Evolutionary conservation across 2,113 vertebrate genomes (phyloP), one percentile per base, ranked within the genome.

Genomic region (Deroptyus accipitrinus): DNA sequence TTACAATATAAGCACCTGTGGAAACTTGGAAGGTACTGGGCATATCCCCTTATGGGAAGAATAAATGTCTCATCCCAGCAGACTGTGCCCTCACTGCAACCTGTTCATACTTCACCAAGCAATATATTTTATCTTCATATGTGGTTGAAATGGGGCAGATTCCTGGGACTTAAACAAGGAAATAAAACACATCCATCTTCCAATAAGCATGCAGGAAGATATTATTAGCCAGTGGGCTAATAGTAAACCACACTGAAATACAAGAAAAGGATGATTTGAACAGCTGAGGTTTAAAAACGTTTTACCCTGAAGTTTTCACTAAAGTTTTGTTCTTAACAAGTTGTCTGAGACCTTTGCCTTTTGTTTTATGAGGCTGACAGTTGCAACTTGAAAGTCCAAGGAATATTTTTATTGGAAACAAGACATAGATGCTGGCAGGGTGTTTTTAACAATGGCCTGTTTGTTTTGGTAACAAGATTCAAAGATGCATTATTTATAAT

Each of bases 151-250:
- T 94, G 97, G 92, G 97, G 95, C 96, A 97, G 97, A 98, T 97
- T 97, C 96, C 93, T 95, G 85, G 81, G 97, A 98, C 95, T 98
- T 98, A 98, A 98, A 97, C 94, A 89, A 95, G 94, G 91, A 98
- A 97, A 96, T 97, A 97, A 97, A 98, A 94, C 92, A 96, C 98
- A 98, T 98, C 97, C 96, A 97, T 98, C 98, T 98, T 98, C 94
- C 93, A 87, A 96, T 97, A 97, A 98, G 96, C 92, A 96, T 20
- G 27, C 75, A 95, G 86, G 79, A 96, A 96, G 96, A 95, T 97
- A 97, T 97, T 98, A 97, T 97, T 97, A 97, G 95, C 96, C 93
- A 85, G 75, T 96, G 95, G 94, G 83, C 94, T 98, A 97, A 97
- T 76, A 96, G 66, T 84, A 87, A 84, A 89, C 62, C 44, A 88